A percentile compares a stretch with the other conserved stretches of the same genome.
Evolutionary conservation across 2,888 invertebrate genomes (phyloP).

Genomic region (Galeruca laticollis): DNA sequence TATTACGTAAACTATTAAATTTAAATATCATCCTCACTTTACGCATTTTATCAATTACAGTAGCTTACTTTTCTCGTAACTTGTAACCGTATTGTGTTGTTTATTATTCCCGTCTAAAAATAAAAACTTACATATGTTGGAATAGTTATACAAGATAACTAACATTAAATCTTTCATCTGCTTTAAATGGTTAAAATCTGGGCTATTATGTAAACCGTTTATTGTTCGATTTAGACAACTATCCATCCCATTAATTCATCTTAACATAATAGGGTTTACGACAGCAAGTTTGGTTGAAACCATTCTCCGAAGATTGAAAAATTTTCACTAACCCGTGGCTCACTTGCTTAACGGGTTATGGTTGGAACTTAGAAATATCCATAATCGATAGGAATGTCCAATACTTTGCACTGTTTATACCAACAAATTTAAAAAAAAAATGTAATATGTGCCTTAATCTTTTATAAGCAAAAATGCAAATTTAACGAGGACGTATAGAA

Average conservation of each 20-base stretch:
- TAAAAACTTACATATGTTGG: constrained; percentile 19
- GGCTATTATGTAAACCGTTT: not conserved
- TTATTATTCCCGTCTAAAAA: constrained; percentile 26
- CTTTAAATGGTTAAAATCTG: not conserved
- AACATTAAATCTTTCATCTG: constrained; percentile 2
- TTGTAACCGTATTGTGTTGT: constrained; percentile 20
- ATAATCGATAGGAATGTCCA: too few species aligned
- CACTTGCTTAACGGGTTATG: too few species aligned
- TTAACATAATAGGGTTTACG: too few species aligned
- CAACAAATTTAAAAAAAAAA: too few species aligned
- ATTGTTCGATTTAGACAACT: not conserved
- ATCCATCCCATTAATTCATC: not conserved
- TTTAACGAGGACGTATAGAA: too few species aligned
- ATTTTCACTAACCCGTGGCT: too few species aligned
- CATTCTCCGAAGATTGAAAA: too few species aligned
- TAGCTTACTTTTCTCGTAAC: constrained; percentile 17
- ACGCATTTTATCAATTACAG: constrained; percentile 2
- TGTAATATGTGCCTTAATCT: too few species aligned
- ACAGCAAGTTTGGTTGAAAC: too few species aligned
- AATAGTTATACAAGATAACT: not conserved
- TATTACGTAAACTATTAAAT: constrained; percentile 10
- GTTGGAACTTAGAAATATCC: too few species aligned
- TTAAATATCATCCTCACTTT: constrained; percentile 13
- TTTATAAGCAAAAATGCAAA: too few species aligned
- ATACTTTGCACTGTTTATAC: too few species aligned